phyloP scores from a whole-genome alignment of 2,888 invertebrate genomes.

The Cheilosia vulpina region DNA sequence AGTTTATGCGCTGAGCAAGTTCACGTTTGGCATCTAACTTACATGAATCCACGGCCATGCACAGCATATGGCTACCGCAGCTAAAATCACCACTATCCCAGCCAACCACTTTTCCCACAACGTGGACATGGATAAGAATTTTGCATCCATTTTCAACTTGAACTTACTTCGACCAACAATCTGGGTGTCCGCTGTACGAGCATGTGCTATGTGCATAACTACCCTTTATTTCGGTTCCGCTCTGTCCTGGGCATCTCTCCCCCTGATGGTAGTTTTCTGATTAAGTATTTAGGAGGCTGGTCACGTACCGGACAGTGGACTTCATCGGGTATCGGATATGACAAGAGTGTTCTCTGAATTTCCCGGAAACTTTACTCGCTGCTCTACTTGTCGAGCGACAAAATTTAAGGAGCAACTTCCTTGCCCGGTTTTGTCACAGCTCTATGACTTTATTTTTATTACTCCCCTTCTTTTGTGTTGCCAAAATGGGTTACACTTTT shows the following conservation, averaged over 20 bases:
- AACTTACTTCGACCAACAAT: conserved; percentile 51
- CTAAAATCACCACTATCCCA: conserved; percentile 53
- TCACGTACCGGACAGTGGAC: conserved; percentile 69
- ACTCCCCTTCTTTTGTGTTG: conserved; percentile 41
- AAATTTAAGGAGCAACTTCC: conserved; percentile 72
- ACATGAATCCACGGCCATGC: conserved; percentile 53
- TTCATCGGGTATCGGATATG: conserved; percentile 69
- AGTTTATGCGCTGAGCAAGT: conserved; percentile 42
- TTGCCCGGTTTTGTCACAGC: conserved; percentile 55
- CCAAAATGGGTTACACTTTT: conserved; percentile 55
- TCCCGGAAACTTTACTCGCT: conserved; percentile 64
- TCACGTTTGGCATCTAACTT: conserved; percentile 48
- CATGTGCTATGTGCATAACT: conserved; percentile 15
- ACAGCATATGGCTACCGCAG: conserved; percentile 42
- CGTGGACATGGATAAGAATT: conserved; percentile 59
- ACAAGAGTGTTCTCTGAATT: conserved; percentile 69
- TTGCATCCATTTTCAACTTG: conserved; percentile 62
- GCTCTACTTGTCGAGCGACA: conserved; percentile 63
- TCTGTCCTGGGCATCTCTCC: conserved; percentile 23
- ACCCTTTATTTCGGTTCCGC: conserved; percentile 31
- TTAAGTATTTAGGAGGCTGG: conserved; percentile 72
- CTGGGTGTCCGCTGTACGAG: neutral
- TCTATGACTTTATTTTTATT: conserved; percentile 51
- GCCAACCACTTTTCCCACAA: conserved; percentile 55
- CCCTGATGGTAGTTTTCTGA: conserved; percentile 52